phyloP scores from a whole-genome alignment of 2,113 vertebrate genomes.

The Megaceryle torquata region DNA sequence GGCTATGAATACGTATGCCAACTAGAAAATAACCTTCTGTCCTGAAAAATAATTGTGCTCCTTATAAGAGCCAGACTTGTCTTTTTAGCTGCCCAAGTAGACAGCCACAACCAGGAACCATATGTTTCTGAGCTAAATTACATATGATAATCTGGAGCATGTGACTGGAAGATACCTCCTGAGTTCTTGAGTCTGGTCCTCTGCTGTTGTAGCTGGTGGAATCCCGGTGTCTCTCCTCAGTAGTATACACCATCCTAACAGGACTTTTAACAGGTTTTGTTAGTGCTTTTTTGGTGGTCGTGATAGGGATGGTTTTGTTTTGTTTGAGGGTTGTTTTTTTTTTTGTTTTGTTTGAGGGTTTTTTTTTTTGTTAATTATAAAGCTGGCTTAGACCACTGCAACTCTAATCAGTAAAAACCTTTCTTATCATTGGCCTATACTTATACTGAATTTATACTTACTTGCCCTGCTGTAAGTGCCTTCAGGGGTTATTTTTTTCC shows the following conservation, averaged over 20 bases:
- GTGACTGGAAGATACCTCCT: background rate
- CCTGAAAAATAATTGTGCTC: background rate
- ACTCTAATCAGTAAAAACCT: background rate
- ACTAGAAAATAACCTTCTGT: background rate
- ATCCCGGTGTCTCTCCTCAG: background rate
- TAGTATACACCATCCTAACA: fast-evolving
- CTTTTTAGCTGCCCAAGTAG: background rate
- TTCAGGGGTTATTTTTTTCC: fast-evolving
- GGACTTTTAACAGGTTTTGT: background rate
- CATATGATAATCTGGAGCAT: background rate
- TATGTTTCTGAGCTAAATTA: background rate
- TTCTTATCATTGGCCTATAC: background rate
- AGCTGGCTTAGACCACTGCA: background rate
- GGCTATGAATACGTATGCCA: background rate
- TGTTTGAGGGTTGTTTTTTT: too few species aligned
- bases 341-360: too few species aligned
- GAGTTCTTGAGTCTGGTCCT: background rate
- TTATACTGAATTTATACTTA: background rate
- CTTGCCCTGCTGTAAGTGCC: background rate
- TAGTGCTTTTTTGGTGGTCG: background rate
- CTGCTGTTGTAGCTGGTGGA: background rate
- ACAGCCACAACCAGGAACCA: background rate
- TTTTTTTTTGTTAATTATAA: background rate
- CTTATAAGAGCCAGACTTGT: background rate
- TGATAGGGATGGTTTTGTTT: background rate